phyloP scores from a whole-genome alignment of 2,888 invertebrate species.

The Pediacus dermestoides region DNA sequence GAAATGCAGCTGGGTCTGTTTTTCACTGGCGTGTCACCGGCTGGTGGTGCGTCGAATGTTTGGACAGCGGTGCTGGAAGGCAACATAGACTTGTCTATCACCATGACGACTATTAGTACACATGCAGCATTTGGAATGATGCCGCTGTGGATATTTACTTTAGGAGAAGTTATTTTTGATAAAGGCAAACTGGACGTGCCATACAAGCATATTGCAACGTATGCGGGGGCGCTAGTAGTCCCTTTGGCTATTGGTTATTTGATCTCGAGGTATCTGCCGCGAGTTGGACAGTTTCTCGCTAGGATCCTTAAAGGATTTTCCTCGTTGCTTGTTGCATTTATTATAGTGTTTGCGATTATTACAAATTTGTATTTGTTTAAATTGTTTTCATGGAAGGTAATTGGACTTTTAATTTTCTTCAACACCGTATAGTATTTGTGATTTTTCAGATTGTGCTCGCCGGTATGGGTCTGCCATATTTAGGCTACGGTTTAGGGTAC shows the following conservation, averaged over 20 bases:
- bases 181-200: conserved; percentile 72
- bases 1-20: conserved; percentile 81
- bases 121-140: conserved; percentile 85
- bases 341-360: conserved; percentile 80
- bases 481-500: conserved; percentile 74
- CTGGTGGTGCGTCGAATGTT: conserved; percentile 95
- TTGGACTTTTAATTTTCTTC: conserved; percentile 27
- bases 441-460: conserved; percentile 69
- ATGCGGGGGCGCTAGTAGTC: conserved; percentile 72
- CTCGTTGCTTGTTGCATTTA: conserved; percentile 72
- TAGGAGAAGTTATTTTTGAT: conserved; percentile 72
- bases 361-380: conserved; percentile 88
- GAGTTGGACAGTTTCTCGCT: conserved; percentile 66
- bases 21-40: conserved; percentile 85
- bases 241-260: conserved; percentile 69
- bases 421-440: not conserved
- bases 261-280: conserved; percentile 67
- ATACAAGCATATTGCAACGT: conserved; percentile 69
- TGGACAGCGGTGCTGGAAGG: conserved; percentile 91
- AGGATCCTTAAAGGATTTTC: conserved; percentile 83
- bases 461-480: conserved; percentile 77
- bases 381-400: conserved; percentile 83
- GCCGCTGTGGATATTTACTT: conserved; percentile 87
- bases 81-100: conserved; percentile 87
- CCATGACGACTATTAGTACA: conserved; percentile 87